Evolutionary conservation across 1,140 invertebrate genomes (phyloP), one percentile per base, ranked within the genome.

Genomic region (Heterodera carotae): DNA sequence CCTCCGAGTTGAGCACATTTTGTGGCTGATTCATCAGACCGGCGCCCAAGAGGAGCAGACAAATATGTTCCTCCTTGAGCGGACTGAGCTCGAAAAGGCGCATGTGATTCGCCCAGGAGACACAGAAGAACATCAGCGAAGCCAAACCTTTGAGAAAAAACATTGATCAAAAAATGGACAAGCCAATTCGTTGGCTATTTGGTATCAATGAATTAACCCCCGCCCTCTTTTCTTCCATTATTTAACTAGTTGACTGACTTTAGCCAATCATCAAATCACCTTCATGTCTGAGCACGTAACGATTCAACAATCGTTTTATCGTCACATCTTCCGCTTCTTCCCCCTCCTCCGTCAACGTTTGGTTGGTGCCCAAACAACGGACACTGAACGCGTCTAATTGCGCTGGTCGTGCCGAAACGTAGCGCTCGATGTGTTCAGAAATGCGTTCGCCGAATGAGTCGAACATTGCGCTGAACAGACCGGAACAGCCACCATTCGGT

Each of bases 81-180:
- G 59, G 62, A 70, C 66, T 66, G 2, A 27, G 39, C 69, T 68
- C 76, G 66, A 69, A 80, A 33, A 69, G 36, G 27, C 43, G n/a
- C 31, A 59, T 53, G 29, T 76, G 56, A 15, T 64, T 7, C 29
- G 68, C 70, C 79, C 79, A 80, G 31, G 64, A 12, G 18, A 33
- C 34, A 29, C 60, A 81, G 33, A 80, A 76, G 59, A 80, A 80
- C 56, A 81, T 39, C 7, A 80, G 27, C n/a, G 69, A 7, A 34
- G 56, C 79, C 31, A 80, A 48, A 53, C 77, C 79, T 81, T 56
- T 25, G 25, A 27, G 31, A 22, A 34, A 31, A 22, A 34, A 29
- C n/a, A n/a, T n/a, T n/a, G n/a, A n/a, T n/a, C n/a, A n/a, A n/a
- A n/a, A n/a, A n/a, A n/a, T n/a, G n/a, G n/a, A n/a, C n/a, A n/a